These are phyloP conservation scores for Sorex araneus DNA, from an alignment of 2,113 vertebrate genomes.

Conservation along the genomic window DNA sequence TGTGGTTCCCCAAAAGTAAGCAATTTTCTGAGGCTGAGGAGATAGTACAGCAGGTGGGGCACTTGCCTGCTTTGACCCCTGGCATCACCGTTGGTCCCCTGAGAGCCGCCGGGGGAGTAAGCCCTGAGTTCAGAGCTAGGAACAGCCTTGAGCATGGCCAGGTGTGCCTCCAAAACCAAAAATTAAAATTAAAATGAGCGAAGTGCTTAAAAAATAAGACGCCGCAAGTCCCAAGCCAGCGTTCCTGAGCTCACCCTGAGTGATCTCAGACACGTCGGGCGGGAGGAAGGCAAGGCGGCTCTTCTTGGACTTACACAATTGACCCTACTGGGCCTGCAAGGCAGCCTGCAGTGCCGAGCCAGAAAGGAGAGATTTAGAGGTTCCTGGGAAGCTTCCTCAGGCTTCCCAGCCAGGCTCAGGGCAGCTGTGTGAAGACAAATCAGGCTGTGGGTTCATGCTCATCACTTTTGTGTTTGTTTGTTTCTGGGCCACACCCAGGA, in stretches of 20 bases:
- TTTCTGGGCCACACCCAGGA: too few species aligned
- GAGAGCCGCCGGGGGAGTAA: too few species aligned
- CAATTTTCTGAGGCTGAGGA: too few species aligned
- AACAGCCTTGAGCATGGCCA: too few species aligned
- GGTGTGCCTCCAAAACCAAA: too few species aligned
- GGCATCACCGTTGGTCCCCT: too few species aligned
- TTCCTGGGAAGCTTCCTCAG: background rate
- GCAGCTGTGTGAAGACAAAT: slow-evolving; percentile 49
- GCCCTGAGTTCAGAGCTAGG: too few species aligned
- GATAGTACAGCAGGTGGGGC: too few species aligned
- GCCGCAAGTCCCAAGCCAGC: background rate
- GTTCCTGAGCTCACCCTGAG: background rate
- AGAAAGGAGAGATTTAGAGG: slow-evolving; percentile 32
- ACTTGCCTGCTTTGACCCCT: too few species aligned
- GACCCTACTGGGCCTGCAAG: background rate
- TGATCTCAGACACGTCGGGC: background rate
- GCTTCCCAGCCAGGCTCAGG: slow-evolving; percentile 51
- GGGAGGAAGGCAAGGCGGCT: background rate
- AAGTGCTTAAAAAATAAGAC: too few species aligned
- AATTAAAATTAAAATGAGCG: background rate
- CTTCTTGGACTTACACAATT: background rate
- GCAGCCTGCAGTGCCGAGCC: background rate
- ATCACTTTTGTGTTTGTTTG: too few species aligned
- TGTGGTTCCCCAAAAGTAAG: too few species aligned
- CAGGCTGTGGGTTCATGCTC: background rate